Percentiles rank a stretch among this genome's conserved stretches.
Conservation (phyloP, 1,140 invertebrate species). For the Gonioctena quinquepunctata region DNA sequence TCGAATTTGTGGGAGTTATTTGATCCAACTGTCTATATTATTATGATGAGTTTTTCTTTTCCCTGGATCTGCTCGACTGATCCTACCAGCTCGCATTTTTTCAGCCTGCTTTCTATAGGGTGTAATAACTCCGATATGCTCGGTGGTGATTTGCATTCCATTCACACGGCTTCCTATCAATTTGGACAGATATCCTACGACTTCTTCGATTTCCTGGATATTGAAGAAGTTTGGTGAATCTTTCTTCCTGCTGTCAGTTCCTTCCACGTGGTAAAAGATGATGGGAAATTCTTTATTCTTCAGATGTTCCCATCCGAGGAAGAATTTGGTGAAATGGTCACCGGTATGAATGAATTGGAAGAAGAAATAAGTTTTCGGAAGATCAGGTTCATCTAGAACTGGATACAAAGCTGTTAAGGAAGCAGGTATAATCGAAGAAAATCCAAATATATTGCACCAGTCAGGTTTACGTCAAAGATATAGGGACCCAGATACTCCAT, state of each 20-base stretch:
- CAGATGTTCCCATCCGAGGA: conserved; percentile 51
- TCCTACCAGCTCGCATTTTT: conserved; percentile 78
- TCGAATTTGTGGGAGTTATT: conserved; percentile 53
- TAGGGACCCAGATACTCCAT: too few relatives aligned
- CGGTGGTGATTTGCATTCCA: conserved; percentile 62
- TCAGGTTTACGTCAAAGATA: too few relatives aligned
- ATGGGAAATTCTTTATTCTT: conserved; percentile 65
- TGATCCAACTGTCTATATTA: conserved; percentile 83
- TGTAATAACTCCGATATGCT: conserved; percentile 88
- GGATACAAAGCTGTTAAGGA: too few relatives aligned
- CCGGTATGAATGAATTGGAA: conserved; percentile 60
- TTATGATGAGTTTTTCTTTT: conserved; percentile 81
- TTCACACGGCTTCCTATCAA: conserved; percentile 64
- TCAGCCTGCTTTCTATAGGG: conserved; percentile 86
- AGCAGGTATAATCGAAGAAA: too few relatives aligned
- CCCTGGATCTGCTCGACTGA: conserved; percentile 96
- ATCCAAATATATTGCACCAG: too few relatives aligned
- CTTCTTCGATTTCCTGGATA: conserved; percentile 59
- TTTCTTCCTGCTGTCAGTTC: conserved; percentile 69
- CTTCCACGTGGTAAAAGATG: conserved; percentile 80
- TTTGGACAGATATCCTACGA: conserved; percentile 56
- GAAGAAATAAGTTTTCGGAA: too few relatives aligned
- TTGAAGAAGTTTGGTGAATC: conserved; percentile 79
- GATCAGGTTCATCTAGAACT: too few relatives aligned
- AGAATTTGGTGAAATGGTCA: conserved; percentile 28